Base-by-base conservation (phyloP, 2,888 invertebrate species). In the Synergus laeviventris region DNA sequence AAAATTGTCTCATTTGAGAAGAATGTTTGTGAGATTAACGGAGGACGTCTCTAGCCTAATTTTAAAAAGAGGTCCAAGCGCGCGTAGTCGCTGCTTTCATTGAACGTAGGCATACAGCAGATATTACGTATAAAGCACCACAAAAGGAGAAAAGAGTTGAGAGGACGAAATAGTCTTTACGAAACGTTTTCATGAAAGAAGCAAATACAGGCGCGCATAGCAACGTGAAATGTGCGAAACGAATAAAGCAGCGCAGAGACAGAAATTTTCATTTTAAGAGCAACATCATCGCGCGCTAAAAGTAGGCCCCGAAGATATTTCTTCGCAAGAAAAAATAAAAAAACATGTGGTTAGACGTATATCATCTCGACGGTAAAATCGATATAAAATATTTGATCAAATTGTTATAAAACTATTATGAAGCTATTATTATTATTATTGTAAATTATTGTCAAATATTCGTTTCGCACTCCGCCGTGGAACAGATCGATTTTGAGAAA, bases 141-240 rank as follows among this genome's bases (percentile, higher is more conserved):
- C 54, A 59, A 70, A 54, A 54, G 38, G 36, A 70, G 49, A 74
- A 74, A 76, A 73, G 64, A 76, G 45, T 76, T 49, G 14, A 56
- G 62, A 64, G 18, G n/a, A 70, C 70, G 31, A 70, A 70, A 74
- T 76, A 66, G 62, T 74, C 21, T 76, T 66, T 73, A 75, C 49
- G 49, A 75, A 78, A 76, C 45, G 64, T 39, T 78, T 78, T 61
- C 74, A 77, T 81, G 73, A 82, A 82, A 81, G 75, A 84, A 82
- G 81, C 82, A 82, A 84, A 78, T 83, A 81, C 82, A 76, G 77
- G 73, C 81, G 81, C 81, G 77, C 75, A 80, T 76, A 78, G 62
- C 73, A 74, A 76, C 79, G 80, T 81, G 81, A 82, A 83, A 78
- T 81, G 83, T 86, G 86, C 84, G 85, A 86, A 85, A 86, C 85